A percentile compares a stretch with the other conserved stretches of the same genome.
phyloP scores from a whole-genome alignment of 2,797 vertebrate genomes.

The Serranus cabrilla region DNA sequence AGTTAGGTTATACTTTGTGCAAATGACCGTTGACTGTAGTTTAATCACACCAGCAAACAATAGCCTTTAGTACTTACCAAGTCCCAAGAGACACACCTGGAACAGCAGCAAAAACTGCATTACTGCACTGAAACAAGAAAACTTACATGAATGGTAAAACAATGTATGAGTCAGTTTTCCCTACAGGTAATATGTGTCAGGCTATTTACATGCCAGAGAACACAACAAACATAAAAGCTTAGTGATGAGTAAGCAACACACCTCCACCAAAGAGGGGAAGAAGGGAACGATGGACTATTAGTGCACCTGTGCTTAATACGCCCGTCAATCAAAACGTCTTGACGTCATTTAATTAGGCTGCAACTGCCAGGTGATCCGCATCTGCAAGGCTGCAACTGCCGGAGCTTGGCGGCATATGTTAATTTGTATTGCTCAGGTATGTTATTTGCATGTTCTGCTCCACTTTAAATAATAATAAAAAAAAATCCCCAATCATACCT shows the following conservation, averaged over 20 bases:
- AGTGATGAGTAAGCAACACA: neutral
- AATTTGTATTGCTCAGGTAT: neutral
- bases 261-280: neutral
- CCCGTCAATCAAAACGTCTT: neutral
- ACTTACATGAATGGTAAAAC: neutral
- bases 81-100: slow-evolving; percentile 22
- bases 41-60: slow-evolving; percentile 11
- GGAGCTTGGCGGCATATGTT: neutral
- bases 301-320: slow-evolving; percentile 15
- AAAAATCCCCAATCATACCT: neutral
- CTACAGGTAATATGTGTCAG: neutral
- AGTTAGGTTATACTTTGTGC: neutral
- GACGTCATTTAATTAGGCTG: slow-evolving; percentile 13
- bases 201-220: neutral
- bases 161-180: neutral
- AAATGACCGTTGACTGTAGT: neutral
- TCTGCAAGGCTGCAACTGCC: too few species aligned
- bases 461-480: neutral
- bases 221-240: neutral
- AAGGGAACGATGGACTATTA: neutral
- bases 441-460: neutral
- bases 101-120: slow-evolving; percentile 44
- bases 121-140: slow-evolving; percentile 5
- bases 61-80: slow-evolving; percentile 24
- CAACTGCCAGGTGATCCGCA: slow-evolving; percentile 3